Conservation (phyloP, 1,140 invertebrate species). For the Nasonia giraulti region DNA sequence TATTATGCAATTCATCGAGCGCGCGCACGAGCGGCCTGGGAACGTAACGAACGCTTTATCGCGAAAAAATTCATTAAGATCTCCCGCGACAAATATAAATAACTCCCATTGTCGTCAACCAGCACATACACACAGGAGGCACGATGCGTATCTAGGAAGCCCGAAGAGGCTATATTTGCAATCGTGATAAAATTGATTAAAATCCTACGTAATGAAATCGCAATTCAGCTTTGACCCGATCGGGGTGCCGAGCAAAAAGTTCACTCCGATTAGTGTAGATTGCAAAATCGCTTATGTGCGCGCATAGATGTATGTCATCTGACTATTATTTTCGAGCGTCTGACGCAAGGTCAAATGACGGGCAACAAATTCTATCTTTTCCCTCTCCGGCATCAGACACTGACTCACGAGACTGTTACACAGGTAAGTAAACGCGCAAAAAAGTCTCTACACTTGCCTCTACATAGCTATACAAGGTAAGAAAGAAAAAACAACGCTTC, state of each 20-base stretch:
- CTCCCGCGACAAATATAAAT: not conserved
- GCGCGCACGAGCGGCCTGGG: not conserved
- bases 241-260: not conserved
- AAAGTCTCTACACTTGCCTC: no score
- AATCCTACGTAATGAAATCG: not conserved
- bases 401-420: not conserved
- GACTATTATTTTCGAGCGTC: not conserved
- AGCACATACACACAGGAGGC: no score
- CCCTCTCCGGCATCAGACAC: no score
- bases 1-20: slow-evolving; percentile 8
- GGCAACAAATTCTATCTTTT: not conserved
- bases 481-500: no score
- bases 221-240: not conserved
- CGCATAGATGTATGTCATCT: not conserved
- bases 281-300: not conserved
- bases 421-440: no score
- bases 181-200: no score
- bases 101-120: not conserved
- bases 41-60: not conserved
- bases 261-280: not conserved
- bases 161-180: no score
- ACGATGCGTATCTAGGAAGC: not conserved
- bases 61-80: not conserved
- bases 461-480: no score
- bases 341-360: not conserved